Conservation (phyloP, 2,113 vertebrate species). For the western clawed frog (Xenopus tropicalis) region DNA sequence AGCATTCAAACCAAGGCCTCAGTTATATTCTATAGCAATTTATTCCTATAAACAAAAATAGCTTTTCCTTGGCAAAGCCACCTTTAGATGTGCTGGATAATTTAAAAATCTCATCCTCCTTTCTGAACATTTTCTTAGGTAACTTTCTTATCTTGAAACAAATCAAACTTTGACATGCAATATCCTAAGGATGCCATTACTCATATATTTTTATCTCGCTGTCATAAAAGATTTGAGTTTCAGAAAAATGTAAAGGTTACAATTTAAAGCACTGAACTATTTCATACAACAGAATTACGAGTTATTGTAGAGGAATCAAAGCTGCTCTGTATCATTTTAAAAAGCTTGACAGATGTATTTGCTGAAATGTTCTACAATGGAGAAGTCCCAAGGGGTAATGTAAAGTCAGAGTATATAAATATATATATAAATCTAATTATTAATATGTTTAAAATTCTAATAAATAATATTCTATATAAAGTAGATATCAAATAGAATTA, state of each 20-base stretch:
- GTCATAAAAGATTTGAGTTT: conserved; percentile 15
- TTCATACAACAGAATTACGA: not conserved
- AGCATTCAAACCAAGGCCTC: too few species aligned
- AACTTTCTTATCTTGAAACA: conserved; percentile 18
- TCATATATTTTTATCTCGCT: conserved; percentile 31
- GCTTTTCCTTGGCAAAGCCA: not conserved
- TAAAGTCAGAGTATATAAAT: too few species aligned
- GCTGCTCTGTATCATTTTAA: not conserved
- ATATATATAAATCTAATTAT: too few species aligned
- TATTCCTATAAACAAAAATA: too few species aligned
- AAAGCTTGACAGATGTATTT: not conserved
- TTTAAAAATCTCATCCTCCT: not conserved
- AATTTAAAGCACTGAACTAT: conserved; percentile 20
- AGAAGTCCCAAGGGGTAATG: not conserved
- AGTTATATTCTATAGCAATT: too few species aligned
- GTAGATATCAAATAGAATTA: too few species aligned
- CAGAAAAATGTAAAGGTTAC: conserved; percentile 30
- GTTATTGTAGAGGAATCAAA: not conserved
- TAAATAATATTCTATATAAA: too few species aligned
- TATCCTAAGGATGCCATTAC: conserved; percentile 7
- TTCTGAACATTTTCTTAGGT: not conserved
- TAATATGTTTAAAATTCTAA: too few species aligned
- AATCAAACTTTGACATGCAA: conserved; percentile 23
- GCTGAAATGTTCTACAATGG: not conserved
- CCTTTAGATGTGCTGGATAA: not conserved